A percentile compares a stretch with the other conserved stretches of the same genome.
Conservation (phyloP, 2,888 invertebrate species). For the Ptilodon capucinus region DNA sequence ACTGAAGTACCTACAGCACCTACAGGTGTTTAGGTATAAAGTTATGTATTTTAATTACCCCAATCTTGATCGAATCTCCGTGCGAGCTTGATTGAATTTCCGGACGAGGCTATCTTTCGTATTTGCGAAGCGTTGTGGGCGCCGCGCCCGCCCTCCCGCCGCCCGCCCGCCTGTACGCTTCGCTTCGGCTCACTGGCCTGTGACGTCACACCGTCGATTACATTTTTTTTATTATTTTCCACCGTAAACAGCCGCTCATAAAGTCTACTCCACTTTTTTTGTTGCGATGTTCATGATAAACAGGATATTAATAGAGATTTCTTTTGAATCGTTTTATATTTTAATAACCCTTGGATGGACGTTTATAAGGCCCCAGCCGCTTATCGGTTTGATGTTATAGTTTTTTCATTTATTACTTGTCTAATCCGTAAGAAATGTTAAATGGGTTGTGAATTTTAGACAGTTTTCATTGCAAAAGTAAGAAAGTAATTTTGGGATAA, state of each 20-base stretch:
- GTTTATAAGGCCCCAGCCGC: not conserved
- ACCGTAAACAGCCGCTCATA: constrained; percentile 72
- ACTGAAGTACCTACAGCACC: no score
- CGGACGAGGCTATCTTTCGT: constrained; percentile 71
- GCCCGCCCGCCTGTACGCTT: constrained; percentile 45
- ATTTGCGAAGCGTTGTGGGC: constrained; percentile 70
- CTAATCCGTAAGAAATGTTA: not conserved
- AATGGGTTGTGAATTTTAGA: no score
- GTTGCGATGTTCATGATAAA: constrained; percentile 41
- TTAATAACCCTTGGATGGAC: not conserved
- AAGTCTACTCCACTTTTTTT: constrained; percentile 62
- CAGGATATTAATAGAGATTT: constrained; percentile 37
- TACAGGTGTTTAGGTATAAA: constrained; percentile 54
- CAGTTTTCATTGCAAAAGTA: no score
- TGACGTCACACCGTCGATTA: constrained; percentile 72
- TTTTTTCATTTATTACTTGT: not conserved
- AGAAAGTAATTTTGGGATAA: no score
- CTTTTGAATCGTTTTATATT: constrained; percentile 21
- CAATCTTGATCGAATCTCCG: constrained; percentile 78
- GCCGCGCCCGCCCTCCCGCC: constrained; percentile 35
- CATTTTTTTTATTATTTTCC: constrained; percentile 68
- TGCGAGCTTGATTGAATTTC: constrained; percentile 79
- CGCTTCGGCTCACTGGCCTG: constrained; percentile 72
- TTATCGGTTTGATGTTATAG: not conserved
- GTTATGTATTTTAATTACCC: constrained; percentile 77